Evolutionary conservation across 2,888 invertebrate genomes (phyloP), one percentile per base, ranked within the genome.

Genomic region (Andrena haemorrhoa): DNA sequence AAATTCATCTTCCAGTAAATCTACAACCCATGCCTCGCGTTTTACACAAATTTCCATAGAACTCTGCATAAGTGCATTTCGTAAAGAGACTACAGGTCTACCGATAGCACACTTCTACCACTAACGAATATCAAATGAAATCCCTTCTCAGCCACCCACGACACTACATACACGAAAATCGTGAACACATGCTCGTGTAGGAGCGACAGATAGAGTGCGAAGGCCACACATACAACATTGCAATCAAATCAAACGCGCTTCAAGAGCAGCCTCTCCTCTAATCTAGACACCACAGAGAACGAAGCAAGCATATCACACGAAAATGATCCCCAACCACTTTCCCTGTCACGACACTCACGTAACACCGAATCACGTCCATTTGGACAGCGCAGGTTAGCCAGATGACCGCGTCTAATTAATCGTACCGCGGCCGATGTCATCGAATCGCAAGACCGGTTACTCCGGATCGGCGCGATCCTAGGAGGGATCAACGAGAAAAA

Each of bases 351-450:
- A 79, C 86, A 93, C 93, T 93, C 88, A 93, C 93, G 83, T 91
- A 92, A 82, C 91, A 90, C 41, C 93, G 91, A 72, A 93, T 87
- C 79, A 93, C 88, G 85, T 93, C 93, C 92, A 92, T 92, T 79
- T 83, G 35, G 51, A 6, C 23, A 69, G 23, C 47, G 73, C 65
- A 56, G 63, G 64, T 76, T 69, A 82, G 75, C 56, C 71, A 72
- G 66, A 78, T 81, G 65, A 63, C 47, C 49, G 66, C 58, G 71
- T 77, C 63, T 77, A 74, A 79, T 87, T 74, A 81, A 79, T 79
- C 75, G 75, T 69, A 66, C 69, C 68, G 4, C 63, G 65, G 49
- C 41, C 72, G 75, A 75, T 68, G 79, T 81, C 81, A 78, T 83
- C 85, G 82, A 80, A 63, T 41, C 63, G 64, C 63, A 26, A 77